Percentiles rank a stretch among this genome's conserved stretches.
phyloP scores from a whole-genome alignment of 2,888 invertebrate species.

The Catotricha subobsoleta region DNA sequence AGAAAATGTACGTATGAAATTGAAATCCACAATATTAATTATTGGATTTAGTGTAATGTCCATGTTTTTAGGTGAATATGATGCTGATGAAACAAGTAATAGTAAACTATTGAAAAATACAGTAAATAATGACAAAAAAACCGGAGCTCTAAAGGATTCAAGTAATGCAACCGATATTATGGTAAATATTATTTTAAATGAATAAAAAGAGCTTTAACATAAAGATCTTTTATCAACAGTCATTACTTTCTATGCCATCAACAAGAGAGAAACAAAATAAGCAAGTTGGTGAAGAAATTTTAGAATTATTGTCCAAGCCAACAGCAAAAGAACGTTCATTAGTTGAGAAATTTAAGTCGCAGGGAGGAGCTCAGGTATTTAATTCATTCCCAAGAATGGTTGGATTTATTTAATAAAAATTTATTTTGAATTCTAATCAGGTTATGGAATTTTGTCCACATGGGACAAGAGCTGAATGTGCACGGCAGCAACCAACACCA shows the following conservation, averaged over 20 bases:
- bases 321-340: conserved; percentile 90
- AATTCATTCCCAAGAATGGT: too few relatives aligned
- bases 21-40: background rate
- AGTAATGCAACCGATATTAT: conserved; percentile 39
- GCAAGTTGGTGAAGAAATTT: conserved; percentile 87
- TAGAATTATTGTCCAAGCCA: conserved; percentile 82
- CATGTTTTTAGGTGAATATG: conserved; percentile 23
- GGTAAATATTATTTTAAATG: conserved; percentile 30
- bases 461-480: conserved; percentile 82
- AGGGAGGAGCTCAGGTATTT: conserved; percentile 70
- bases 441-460: conserved; percentile 94
- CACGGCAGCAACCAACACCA: conserved; percentile 32
- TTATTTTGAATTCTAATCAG: background rate
- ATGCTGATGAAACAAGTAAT: conserved; percentile 25
- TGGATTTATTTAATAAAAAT: too few relatives aligned
- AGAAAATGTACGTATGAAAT: conserved; percentile 28
- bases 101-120: conserved; percentile 32
- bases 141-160: conserved; percentile 33
- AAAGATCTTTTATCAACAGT: conserved; percentile 13
- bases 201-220: background rate
- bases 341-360: conserved; percentile 90
- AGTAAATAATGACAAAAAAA: conserved; percentile 37
- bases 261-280: conserved; percentile 91
- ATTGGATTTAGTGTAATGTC: background rate
- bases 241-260: conserved; percentile 43